Conservation (phyloP, 2,113 vertebrate species). For the Calonectris borealis region DNA sequence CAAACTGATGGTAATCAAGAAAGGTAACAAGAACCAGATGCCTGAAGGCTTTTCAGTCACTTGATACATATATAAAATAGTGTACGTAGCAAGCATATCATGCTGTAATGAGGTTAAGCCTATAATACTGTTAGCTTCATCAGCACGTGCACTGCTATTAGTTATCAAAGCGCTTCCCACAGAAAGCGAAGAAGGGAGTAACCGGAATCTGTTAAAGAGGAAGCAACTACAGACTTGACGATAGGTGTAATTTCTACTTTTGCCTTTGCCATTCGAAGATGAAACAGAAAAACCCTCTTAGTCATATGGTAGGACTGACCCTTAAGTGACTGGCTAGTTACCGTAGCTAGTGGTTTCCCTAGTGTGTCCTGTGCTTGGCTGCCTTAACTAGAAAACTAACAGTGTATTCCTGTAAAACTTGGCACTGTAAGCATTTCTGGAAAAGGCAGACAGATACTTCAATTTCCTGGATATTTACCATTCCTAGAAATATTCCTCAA, state of each 20-base stretch:
- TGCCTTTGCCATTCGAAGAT: not conserved
- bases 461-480: conserved; percentile 49
- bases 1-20: not conserved
- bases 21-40: not conserved
- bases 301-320: not conserved
- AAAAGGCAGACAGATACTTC: conserved; percentile 19
- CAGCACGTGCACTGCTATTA: not conserved
- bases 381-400: conserved; percentile 26
- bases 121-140: not conserved
- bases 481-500: conserved; percentile 34
- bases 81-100: not conserved
- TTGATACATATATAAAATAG: not conserved
- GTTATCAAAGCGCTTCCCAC: not conserved
- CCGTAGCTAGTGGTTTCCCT: not conserved
- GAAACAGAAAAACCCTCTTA: not conserved
- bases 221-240: not conserved
- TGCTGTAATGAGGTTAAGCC: not conserved
- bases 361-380: not conserved
- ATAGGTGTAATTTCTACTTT: not conserved
- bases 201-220: not conserved
- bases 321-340: not conserved
- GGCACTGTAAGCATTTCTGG: conserved; percentile 11
- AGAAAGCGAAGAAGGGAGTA: not conserved
- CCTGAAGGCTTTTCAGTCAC: not conserved
- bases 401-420: conserved; percentile 15